Evolutionary conservation across 2,888 invertebrate genomes (phyloP), one percentile per base, ranked within the genome.

Genomic region (Melanargia galathea): DNA sequence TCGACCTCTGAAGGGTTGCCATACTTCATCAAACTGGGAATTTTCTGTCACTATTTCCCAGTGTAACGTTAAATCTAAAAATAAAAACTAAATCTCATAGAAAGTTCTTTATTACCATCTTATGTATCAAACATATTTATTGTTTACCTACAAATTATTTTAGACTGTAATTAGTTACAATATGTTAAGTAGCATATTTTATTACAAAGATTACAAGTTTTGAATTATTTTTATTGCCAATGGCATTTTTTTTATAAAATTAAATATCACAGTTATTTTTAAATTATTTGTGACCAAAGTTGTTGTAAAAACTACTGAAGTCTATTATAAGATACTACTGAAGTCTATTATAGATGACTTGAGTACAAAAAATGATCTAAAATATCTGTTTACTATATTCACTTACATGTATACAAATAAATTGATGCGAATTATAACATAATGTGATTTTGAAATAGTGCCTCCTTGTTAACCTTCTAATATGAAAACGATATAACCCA

Each of bases 181-280:
- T 70, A 66, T 64, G 67, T 67, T 66, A 68, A 70, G 63, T 67
- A 71, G 67, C 56, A 68, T 63, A n/a, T n/a, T n/a, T 69, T 65
- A 63, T 70, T 72, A 71, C 62, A 64, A 68, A 65, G 65, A 64
- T 69, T 71, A 73, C 61, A 66, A 76, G 75, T 81, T 82, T 83
- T 82, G 80, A 81, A 75, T 82, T 78, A 77, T 58, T 83, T 87
- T 89, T 87, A 86, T 82, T 77, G 86, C 90, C 90, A 84, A 76
- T 83, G 89, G 89, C 88, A 83, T 82, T 82, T 82, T 65, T 64
- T 65, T 82, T 78, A 84, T 89, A 88, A 89, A 89, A 89, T 87
- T 88, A 90, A 91, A 90, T 91, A 91, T 91, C 90, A 91, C 90
- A 91, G 90, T 90, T 89, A 83, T 87, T 81, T 86, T 87, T 86